Percentiles rank a stretch among this genome's conserved stretches.
These are phyloP conservation scores for Isurus oxyrinchus DNA, from an alignment of 2,113 vertebrate genomes.

Conservation along the genomic window DNA sequence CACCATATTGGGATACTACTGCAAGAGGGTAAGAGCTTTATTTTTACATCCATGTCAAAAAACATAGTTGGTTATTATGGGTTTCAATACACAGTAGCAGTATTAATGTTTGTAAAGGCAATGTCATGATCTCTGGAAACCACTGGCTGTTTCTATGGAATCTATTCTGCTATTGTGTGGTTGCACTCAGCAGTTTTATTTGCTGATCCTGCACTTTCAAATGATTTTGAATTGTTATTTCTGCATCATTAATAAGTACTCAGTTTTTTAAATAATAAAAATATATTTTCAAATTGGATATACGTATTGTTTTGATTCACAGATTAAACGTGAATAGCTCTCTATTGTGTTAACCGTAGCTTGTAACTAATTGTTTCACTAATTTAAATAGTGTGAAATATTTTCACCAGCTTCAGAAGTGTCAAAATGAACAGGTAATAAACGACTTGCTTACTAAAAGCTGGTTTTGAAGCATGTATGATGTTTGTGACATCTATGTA, in stretches of 20 bases:
- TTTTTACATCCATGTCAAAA: not conserved
- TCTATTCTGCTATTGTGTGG: not conserved
- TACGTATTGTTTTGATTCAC: not conserved
- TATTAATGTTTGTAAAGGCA: not conserved
- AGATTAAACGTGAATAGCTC: not conserved
- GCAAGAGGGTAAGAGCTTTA: slow-evolving; percentile 78
- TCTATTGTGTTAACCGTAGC: not conserved
- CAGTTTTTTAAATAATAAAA: not conserved
- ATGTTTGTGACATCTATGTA: not conserved
- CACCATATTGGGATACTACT: slow-evolving; percentile 96
- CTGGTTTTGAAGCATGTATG: not conserved
- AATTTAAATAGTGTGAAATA: not conserved
- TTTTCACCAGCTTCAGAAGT: not conserved
- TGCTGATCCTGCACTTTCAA: not conserved
- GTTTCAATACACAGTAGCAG: not conserved
- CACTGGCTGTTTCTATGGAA: not conserved
- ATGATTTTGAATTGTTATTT: not conserved
- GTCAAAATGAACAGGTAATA: not conserved
- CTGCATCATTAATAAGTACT: not conserved
- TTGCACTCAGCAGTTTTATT: not conserved
- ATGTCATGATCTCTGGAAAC: not conserved
- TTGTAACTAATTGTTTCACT: not conserved
- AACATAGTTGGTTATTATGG: too few species aligned
- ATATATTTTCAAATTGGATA: not conserved
- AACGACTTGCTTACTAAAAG: not conserved